Conservation (phyloP, 2,113 vertebrate species). For the Urocitellus parryii region DNA sequence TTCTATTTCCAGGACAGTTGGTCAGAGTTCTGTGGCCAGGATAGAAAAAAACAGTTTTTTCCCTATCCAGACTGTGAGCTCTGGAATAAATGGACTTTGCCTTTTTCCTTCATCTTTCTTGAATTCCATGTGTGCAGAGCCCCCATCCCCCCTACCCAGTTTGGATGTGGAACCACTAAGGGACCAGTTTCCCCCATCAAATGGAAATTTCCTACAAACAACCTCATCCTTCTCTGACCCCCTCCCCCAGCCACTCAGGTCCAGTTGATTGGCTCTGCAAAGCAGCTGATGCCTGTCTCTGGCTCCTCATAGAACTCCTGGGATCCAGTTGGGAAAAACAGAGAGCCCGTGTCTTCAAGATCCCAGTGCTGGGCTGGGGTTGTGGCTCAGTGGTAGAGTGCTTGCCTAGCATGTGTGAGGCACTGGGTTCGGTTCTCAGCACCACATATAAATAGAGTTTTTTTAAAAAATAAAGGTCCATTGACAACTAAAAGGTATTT, state of each 20-base stretch:
- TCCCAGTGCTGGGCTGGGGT: neutral
- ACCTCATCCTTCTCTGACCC: neutral
- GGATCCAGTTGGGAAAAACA: neutral
- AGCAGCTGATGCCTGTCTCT: neutral
- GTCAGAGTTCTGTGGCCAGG: neutral
- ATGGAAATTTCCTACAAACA: neutral
- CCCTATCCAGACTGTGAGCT: neutral
- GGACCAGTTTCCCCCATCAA: neutral
- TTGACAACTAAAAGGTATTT: too few species aligned
- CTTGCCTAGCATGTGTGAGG: too few species aligned
- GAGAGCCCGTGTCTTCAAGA: neutral
- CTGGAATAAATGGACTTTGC: neutral
- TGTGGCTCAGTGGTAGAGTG: too few species aligned
- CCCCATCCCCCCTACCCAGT: neutral
- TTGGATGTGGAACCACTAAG: neutral
- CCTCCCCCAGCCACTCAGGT: neutral
- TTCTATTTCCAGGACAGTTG: neutral
- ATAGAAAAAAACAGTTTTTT: neutral
- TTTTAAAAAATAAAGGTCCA: too few species aligned
- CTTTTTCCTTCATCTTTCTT: neutral
- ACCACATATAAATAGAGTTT: too few species aligned
- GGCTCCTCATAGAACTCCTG: neutral
- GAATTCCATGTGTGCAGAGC: neutral
- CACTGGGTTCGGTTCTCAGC: too few species aligned
- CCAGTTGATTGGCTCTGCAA: neutral